Base-by-base conservation (phyloP, 2,113 vertebrate genomes). In the Tympanuchus pallidicinctus region DNA sequence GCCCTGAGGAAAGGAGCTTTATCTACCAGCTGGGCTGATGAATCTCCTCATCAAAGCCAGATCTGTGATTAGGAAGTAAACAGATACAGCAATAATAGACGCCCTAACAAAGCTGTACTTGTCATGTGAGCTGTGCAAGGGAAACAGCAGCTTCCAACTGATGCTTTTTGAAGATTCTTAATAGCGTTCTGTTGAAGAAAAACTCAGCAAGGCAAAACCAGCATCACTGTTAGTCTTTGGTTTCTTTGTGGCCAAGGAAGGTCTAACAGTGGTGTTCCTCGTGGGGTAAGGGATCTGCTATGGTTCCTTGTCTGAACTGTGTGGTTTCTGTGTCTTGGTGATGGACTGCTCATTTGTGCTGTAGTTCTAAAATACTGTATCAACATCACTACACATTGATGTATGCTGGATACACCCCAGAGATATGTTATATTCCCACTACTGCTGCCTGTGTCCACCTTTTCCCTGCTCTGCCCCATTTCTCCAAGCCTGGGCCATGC, bases 211-310 rank as follows among this genome's bases (percentile, higher is more conserved):
- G n/a, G 50, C 47, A 65, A 28, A 69, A 74, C 14, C 24, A 84
- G 70, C 66, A 11, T 9, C 22, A n/a, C 34, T 84, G 56, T 59
- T 89, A n/a, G 19, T 43, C 45, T 89, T 74, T 3, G 6, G 11
- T 42, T 73, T 36, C 10, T 83, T 60, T 82, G 9, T 21, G 34
- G 8, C 8, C 1, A 64, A 87, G n/a, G 38, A 28, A 28, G 24
- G 40, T 93, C 30, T 65, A 43, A 65, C 30, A 40, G 47, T 3
- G 2, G 30, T 52, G 6, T 30, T 47, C 48, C 82, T 76, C 63
- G 32, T 38, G 32, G 1, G 0, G 1, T 34, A 21, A 32, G 42
- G 50, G n/a, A 8, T 52, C 42, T 27, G 28, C 38, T 7, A 0
- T 42, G n/a, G 19, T 25, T 71, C 21, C 52, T 57, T 21, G 21